A percentile compares a stretch with the other conserved stretches of the same genome.
phyloP scores from a whole-genome alignment of 2,797 vertebrate species.

The Liparis tanakae region DNA sequence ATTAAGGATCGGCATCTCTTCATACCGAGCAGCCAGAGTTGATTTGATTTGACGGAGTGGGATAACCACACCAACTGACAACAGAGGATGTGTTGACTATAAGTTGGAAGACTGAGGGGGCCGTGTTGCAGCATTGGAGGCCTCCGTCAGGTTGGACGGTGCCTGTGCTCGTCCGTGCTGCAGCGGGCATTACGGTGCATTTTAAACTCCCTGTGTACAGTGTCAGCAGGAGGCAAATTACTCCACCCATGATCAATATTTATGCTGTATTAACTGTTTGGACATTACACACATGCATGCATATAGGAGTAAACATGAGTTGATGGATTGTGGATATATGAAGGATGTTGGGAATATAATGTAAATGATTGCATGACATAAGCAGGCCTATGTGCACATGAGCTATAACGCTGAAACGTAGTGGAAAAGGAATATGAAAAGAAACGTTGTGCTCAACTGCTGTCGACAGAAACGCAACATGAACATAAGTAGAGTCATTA shows the following conservation, averaged over 20 bases:
- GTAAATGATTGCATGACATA: background rate
- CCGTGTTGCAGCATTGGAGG: background rate
- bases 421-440: slow-evolving; percentile 27
- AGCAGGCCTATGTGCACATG: slow-evolving; percentile 3
- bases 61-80: slow-evolving; percentile 22
- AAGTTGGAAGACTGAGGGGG: background rate
- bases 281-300: slow-evolving; percentile 51
- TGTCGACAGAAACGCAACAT: slow-evolving; percentile 4
- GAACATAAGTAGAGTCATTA: slow-evolving; percentile 40
- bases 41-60: slow-evolving; percentile 28
- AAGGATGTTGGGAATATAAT: background rate
- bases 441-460: slow-evolving; percentile 8
- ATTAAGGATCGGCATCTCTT: slow-evolving; percentile 1
- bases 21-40: background rate
- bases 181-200: slow-evolving; percentile 13
- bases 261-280: slow-evolving; percentile 60
- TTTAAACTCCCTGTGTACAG: slow-evolving; percentile 57
- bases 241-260: slow-evolving; percentile 58
- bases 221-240: slow-evolving; percentile 58
- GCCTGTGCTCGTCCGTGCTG: slow-evolving; percentile 2
- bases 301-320: slow-evolving; percentile 9
- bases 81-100: slow-evolving; percentile 34
- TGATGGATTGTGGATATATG: background rate
- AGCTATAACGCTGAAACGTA: background rate
- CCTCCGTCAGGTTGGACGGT: background rate